Percentiles rank a stretch among this genome's conserved stretches.
Conservation (phyloP, 1,140 invertebrate genomes). For the Lordiphosa mommai region DNA sequence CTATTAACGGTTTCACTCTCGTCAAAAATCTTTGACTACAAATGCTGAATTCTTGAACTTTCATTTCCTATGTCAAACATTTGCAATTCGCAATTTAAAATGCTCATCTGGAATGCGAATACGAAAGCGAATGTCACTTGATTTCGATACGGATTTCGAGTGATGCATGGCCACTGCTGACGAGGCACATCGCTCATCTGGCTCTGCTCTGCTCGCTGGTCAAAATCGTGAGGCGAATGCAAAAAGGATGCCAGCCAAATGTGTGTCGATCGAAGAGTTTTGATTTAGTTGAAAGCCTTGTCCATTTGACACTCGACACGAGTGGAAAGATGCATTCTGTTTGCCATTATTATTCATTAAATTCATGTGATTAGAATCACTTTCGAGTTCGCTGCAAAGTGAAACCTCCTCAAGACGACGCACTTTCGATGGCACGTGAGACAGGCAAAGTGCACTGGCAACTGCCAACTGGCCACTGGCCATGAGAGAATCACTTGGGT, state of each 20-base stretch:
- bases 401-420: slow-evolving; percentile 53
- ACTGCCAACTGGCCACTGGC: slow-evolving; percentile 10
- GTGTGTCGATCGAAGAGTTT: slow-evolving; percentile 44
- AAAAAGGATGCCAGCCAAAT: slow-evolving; percentile 46
- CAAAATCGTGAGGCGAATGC: slow-evolving; percentile 65
- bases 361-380: slow-evolving; percentile 68
- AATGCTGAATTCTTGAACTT: slow-evolving; percentile 45
- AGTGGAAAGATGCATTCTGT: slow-evolving; percentile 48
- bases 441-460: slow-evolving; percentile 46
- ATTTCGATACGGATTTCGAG: slow-evolving; percentile 19
- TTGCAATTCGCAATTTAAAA: slow-evolving; percentile 22
- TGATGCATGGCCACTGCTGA: slow-evolving; percentile 34
- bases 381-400: slow-evolving; percentile 57
- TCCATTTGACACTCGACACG: slow-evolving; percentile 48
- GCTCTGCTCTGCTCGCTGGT: slow-evolving; percentile 25
- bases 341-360: slow-evolving; percentile 61
- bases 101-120: slow-evolving; percentile 31
- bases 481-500: slow-evolving; percentile 5
- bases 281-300: slow-evolving; percentile 50
- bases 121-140: slow-evolving; percentile 31
- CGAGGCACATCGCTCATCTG: slow-evolving; percentile 41
- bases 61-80: slow-evolving; percentile 33
- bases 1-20: slow-evolving; percentile 66
- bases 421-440: slow-evolving; percentile 73
- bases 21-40: slow-evolving; percentile 9